Evolutionary conservation across 1,140 invertebrate genomes (phyloP).

Genomic region (Schlechtendalia chinensis): DNA sequence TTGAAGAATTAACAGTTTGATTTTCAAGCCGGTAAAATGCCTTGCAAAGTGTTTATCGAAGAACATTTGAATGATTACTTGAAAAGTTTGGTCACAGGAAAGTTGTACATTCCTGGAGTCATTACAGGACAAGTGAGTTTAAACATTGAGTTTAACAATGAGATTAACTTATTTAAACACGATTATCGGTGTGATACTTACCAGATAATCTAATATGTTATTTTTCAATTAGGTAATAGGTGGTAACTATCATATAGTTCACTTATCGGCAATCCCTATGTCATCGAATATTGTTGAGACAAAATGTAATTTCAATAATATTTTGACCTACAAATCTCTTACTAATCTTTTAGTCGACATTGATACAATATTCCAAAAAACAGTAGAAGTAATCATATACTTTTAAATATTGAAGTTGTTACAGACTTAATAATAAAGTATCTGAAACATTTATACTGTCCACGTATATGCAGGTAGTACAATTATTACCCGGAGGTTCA

Average conservation of each 20-base stretch:
- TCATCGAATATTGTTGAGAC: background rate
- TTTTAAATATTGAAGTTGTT: background rate
- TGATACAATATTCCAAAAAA: conserved; percentile 30
- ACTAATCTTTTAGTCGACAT: background rate
- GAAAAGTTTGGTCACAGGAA: conserved; percentile 10
- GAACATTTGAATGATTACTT: conserved; percentile 30
- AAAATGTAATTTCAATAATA: background rate
- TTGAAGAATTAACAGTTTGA: background rate
- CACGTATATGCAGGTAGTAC: background rate
- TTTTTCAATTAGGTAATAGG: conserved; percentile 34
- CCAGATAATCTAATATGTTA: no score
- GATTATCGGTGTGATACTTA: no score
- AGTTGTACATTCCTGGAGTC: conserved; percentile 30
- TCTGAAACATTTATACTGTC: background rate
- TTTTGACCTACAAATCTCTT: background rate
- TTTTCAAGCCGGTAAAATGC: conserved; percentile 1
- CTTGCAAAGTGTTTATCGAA: conserved; percentile 33
- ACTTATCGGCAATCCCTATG: conserved; percentile 16
- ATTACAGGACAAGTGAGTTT: conserved; percentile 39
- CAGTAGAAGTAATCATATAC: conserved; percentile 13
- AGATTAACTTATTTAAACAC: no score
- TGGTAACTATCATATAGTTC: conserved; percentile 30
- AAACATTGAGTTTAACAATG: no score
- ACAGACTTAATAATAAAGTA: background rate
- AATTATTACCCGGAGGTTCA: conserved; percentile 41